These are phyloP conservation scores for Candoia aspera DNA, from an alignment of 2,113 vertebrate genomes.

Conservation along the genomic window DNA sequence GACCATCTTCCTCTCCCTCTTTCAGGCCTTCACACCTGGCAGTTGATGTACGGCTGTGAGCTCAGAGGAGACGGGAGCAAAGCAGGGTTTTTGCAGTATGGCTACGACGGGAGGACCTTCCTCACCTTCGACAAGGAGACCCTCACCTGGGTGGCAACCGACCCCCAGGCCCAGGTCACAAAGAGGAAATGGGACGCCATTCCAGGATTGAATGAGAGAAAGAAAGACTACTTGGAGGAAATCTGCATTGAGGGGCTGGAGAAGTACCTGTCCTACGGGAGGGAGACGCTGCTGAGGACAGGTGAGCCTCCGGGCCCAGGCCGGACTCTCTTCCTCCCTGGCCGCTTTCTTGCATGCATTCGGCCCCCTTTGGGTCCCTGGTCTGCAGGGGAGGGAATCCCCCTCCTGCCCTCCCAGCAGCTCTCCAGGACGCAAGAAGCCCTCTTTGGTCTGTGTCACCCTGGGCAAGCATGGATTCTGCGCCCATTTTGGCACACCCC, in stretches of 20 bases:
- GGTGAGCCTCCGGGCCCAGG: background rate
- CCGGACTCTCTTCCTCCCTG: background rate
- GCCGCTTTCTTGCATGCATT: too few species aligned
- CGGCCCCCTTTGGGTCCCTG: too few species aligned
- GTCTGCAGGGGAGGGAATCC: too few species aligned
- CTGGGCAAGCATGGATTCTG: too few species aligned
- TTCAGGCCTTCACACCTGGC: background rate
- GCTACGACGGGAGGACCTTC: background rate
- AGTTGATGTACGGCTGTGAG: background rate
- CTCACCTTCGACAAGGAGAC: background rate
- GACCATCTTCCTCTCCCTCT: background rate
- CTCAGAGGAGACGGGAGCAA: background rate
- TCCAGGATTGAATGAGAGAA: accelerated
- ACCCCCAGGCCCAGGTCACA: background rate
- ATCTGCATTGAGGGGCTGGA: background rate
- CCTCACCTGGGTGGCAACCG: background rate
- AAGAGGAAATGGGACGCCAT: background rate
- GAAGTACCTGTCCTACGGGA: background rate
- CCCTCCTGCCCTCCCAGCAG: too few species aligned
- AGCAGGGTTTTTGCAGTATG: accelerated
- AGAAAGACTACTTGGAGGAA: accelerated
- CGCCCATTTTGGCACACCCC: too few species aligned
- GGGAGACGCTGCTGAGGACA: background rate
- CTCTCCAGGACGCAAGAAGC: too few species aligned
- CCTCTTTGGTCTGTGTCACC: too few species aligned